phyloP scores from a whole-genome alignment of 2,113 vertebrate species.

The Lamprologus lemairii region DNA sequence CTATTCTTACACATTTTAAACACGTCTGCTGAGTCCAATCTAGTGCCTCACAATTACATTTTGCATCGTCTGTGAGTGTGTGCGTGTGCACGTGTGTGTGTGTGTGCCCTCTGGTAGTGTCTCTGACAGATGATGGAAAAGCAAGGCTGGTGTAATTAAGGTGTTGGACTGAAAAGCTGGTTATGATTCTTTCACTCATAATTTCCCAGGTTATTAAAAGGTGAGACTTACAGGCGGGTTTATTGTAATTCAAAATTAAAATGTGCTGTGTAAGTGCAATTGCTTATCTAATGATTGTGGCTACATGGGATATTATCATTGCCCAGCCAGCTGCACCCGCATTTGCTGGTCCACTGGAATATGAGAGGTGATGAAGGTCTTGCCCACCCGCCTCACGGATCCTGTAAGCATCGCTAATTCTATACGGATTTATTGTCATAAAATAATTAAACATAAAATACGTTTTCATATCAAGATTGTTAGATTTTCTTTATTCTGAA shows the following conservation, averaged over 20 bases:
- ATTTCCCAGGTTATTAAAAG: conserved; percentile 56
- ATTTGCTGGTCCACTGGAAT: not conserved
- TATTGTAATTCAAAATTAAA: conserved; percentile 41
- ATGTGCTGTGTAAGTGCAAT: conserved; percentile 9
- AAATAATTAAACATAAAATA: not conserved
- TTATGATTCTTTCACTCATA: conserved; percentile 33
- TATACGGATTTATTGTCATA: not conserved
- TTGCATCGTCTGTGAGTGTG: not conserved
- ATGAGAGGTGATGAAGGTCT: not conserved
- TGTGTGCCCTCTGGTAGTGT: not conserved
- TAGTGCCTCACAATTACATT: not conserved
- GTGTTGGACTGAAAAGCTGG: conserved; percentile 4
- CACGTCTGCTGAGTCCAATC: not conserved
- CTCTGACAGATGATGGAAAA: conserved; percentile 10
- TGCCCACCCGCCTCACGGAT: not conserved
- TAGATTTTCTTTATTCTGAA: not conserved
- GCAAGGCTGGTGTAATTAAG: conserved; percentile 32
- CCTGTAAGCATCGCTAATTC: not conserved
- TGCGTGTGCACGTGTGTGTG: rapidly evolving
- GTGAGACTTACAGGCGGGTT: conserved; percentile 16
- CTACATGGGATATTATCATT: not conserved
- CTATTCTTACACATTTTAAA: conserved; percentile 25
- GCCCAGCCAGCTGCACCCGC: not conserved
- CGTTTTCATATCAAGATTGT: not conserved
- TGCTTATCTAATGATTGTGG: not conserved